Conservation (phyloP, 2,797 vertebrate genomes). For the Myotis vivesi region DNA sequence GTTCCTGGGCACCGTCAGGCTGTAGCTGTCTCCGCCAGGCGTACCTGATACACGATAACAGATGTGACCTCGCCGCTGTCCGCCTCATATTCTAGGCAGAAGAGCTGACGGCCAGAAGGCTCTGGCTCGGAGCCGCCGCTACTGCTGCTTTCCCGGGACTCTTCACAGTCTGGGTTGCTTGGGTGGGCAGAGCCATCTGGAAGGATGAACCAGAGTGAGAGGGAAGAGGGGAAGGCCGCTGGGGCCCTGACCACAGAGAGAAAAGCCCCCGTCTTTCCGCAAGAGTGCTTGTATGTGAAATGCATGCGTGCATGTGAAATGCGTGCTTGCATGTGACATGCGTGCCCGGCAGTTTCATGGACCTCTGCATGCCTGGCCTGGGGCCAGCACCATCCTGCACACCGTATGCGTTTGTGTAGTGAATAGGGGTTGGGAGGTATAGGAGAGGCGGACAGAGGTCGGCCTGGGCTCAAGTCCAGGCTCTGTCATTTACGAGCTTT, state of each 20-base stretch:
- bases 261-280: neutral
- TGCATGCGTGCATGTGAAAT: neutral
- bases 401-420: neutral
- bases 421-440: neutral
- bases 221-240: neutral
- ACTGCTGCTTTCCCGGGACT: slow-evolving; percentile 90
- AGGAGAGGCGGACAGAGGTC: neutral
- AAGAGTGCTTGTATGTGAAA: neutral
- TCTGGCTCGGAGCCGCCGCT: slow-evolving; percentile 89
- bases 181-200: slow-evolving; percentile 54
- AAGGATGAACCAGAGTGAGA: slow-evolving; percentile 66
- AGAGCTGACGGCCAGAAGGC: slow-evolving; percentile 87
- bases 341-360: neutral
- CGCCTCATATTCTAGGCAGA: slow-evolving; percentile 95
- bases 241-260: neutral
- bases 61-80: slow-evolving; percentile 91
- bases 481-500: neutral
- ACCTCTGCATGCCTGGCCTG: neutral
- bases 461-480: neutral
- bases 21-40: slow-evolving; percentile 33
- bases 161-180: slow-evolving; percentile 86
- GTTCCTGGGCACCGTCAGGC: neutral
- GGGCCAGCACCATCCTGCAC: neutral
- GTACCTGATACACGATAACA: slow-evolving; percentile 93
- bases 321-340: neutral